Evolutionary conservation across 2,797 vertebrate species (phyloP).

Genomic region (Podargus strigoides): DNA sequence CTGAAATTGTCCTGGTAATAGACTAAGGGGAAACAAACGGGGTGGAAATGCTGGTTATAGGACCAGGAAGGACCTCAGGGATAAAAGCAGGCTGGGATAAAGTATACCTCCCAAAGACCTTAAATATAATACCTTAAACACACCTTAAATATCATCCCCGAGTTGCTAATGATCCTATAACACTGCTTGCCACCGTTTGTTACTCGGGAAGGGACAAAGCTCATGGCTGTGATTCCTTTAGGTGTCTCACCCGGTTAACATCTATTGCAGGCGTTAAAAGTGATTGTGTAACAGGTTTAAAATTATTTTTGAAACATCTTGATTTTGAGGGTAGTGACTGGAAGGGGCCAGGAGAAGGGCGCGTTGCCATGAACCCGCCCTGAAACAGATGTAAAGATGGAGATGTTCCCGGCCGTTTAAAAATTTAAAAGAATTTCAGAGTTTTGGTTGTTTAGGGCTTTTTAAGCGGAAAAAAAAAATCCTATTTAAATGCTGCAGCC

Average conservation of each 20-base stretch:
- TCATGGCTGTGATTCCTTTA: background rate
- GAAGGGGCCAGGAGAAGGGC: rapidly evolving
- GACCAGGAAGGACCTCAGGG: background rate
- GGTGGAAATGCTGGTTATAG: background rate
- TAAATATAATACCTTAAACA: background rate
- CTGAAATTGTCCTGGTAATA: background rate
- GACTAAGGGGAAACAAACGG: background rate
- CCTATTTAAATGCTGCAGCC: background rate
- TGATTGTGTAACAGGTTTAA: background rate
- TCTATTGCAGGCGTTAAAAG: background rate
- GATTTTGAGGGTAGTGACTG: background rate
- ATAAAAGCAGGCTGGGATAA: background rate
- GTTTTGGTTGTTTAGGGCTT: background rate
- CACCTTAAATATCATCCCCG: background rate
- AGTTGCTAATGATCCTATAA: background rate
- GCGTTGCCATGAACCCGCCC: rapidly evolving
- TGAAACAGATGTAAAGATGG: rapidly evolving
- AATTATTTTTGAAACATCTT: background rate
- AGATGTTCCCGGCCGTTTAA: background rate
- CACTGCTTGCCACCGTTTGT: background rate
- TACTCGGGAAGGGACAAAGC: background rate
- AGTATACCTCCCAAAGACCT: background rate
- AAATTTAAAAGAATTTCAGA: background rate
- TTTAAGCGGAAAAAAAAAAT: too few relatives aligned
- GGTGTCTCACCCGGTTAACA: rapidly evolving